Conservation (phyloP, 2,888 invertebrate genomes). For the Aquatica leii region DNA sequence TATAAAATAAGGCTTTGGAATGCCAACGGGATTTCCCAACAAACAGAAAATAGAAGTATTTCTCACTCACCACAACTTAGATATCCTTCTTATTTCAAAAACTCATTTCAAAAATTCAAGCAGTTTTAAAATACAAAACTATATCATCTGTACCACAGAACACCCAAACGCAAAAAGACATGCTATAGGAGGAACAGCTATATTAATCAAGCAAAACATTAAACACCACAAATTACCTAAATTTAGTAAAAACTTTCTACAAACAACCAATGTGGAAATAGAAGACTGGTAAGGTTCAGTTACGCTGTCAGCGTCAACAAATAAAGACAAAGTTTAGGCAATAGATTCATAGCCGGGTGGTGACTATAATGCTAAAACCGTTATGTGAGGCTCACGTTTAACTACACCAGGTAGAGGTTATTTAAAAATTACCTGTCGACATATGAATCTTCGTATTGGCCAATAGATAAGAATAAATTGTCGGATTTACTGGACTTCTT, state of each 20-base stretch:
- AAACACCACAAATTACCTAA: neutral
- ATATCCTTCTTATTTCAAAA: constrained; percentile 6
- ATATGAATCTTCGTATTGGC: neutral
- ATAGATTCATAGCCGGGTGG: constrained; percentile 31
- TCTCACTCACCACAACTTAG: neutral
- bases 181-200: constrained; percentile 35
- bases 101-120: no score
- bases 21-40: neutral
- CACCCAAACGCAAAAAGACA: constrained; percentile 12
- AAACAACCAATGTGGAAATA: neutral
- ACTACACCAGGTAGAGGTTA: neutral
- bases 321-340: neutral
- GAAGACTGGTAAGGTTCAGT: neutral
- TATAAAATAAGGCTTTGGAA: constrained; percentile 13
- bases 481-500: neutral
- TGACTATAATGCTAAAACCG: neutral
- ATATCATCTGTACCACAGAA: neutral
- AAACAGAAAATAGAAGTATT: constrained; percentile 9
- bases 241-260: neutral
- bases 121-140: constrained; percentile 4
- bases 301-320: neutral
- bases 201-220: constrained; percentile 36
- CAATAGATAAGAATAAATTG: no score
- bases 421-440: neutral
- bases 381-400: neutral